Conservation (phyloP, 1,140 invertebrate genomes). For the Anthonomus grandis region DNA sequence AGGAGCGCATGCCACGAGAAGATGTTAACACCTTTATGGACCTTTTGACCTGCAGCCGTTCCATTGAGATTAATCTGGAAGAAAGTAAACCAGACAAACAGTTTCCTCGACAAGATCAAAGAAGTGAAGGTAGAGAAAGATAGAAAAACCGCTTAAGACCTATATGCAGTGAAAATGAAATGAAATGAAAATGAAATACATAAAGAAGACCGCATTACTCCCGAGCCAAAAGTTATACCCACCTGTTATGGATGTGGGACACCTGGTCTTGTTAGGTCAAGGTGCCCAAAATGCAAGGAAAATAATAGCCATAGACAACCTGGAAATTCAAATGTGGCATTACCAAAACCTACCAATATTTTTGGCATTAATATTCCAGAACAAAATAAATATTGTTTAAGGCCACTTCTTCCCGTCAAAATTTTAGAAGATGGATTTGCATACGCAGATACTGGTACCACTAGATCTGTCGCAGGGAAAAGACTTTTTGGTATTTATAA, state of each 20-base stretch:
- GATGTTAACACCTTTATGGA: conserved; percentile 10
- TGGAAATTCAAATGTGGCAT: not conserved
- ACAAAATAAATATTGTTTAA: not conserved
- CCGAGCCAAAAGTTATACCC: not conserved
- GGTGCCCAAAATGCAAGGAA: conserved; percentile 6
- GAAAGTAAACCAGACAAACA: not conserved
- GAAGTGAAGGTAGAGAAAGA: conserved; percentile 1
- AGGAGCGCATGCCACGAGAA: conserved; percentile 1
- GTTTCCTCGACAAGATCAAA: not conserved
- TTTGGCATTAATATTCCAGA: too few species aligned
- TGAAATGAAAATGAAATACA: not conserved
- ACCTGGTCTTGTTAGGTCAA: conserved; percentile 1
- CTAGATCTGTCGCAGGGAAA: not conserved
- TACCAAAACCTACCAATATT: not conserved
- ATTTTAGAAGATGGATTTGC: too few species aligned
- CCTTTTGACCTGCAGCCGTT: not conserved
- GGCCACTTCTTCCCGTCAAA: too few species aligned
- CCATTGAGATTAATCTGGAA: conserved; percentile 1
- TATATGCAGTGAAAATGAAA: not conserved
- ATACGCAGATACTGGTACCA: not conserved
- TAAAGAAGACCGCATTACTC: not conserved
- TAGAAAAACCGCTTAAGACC: conserved; percentile 3
- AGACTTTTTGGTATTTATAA: not conserved
- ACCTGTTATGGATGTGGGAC: conserved; percentile 13
- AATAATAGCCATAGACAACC: not conserved